These are phyloP conservation scores for Brachypalpus laphriformis DNA, from an alignment of 2,888 invertebrate species.

Conservation along the genomic window DNA sequence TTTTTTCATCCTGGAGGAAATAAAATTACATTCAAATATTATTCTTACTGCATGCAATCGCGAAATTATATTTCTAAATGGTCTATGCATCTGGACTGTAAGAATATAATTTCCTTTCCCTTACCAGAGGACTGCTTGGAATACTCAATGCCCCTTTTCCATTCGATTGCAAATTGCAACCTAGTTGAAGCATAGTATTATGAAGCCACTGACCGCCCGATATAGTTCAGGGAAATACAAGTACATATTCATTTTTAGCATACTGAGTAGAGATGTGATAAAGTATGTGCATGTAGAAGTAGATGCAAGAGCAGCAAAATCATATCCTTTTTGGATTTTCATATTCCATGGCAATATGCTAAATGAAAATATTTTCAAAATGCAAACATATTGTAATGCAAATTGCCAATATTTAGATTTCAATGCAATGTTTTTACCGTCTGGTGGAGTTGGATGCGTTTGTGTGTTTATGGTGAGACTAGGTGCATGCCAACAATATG, in stretches of 20 bases:
- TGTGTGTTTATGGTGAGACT: background rate
- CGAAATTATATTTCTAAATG: background rate
- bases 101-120: slow-evolving; percentile 23
- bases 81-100: background rate
- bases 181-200: background rate
- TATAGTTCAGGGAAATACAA: slow-evolving; percentile 24
- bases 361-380: slow-evolving; percentile 80
- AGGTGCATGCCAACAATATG: background rate
- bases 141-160: slow-evolving; percentile 1
- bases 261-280: background rate
- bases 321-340: slow-evolving; percentile 58
- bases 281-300: background rate
- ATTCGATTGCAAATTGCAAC: slow-evolving; percentile 3
- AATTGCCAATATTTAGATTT: slow-evolving; percentile 80
- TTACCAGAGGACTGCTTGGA: background rate
- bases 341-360: slow-evolving; percentile 60
- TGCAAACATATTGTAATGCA: slow-evolving; percentile 80
- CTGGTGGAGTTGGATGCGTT: slow-evolving; percentile 24
- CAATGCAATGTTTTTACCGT: slow-evolving; percentile 58
- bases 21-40: background rate
- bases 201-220: slow-evolving; percentile 33
- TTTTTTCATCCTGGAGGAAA: background rate
- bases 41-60: background rate
- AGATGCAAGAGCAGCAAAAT: background rate
- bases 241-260: slow-evolving; percentile 41